Conservation (phyloP, 2,797 vertebrate genomes). For the Gadopsis marmoratus region DNA sequence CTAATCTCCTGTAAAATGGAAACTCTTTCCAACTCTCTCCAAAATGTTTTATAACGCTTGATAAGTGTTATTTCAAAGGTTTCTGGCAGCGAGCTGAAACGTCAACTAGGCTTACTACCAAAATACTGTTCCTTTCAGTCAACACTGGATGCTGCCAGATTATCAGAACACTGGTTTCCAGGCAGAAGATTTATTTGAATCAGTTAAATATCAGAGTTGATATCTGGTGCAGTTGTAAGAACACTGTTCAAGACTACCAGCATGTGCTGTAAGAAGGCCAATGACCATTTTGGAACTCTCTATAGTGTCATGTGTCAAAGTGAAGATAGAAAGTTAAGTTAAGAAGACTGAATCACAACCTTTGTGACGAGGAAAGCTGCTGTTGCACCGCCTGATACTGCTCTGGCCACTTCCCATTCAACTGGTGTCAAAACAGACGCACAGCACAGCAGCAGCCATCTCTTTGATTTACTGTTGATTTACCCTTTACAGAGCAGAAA, state of each 20-base stretch:
- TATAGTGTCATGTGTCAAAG: constrained; percentile 25
- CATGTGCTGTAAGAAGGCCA: neutral
- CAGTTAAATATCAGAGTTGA: constrained; percentile 61
- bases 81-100: constrained; percentile 44
- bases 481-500: neutral
- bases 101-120: constrained; percentile 48
- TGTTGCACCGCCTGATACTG: constrained; percentile 1
- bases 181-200: constrained; percentile 57
- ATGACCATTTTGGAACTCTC: neutral
- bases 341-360: constrained; percentile 23
- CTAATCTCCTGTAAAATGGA: constrained; percentile 23
- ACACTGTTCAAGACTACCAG: neutral
- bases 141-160: constrained; percentile 54
- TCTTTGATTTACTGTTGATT: constrained; percentile 6
- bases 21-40: neutral
- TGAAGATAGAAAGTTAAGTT: constrained; percentile 34
- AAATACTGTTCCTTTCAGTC: constrained; percentile 52
- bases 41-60: constrained; percentile 30
- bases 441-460: constrained; percentile 8
- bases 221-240: constrained; percentile 27
- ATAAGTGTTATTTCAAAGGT: constrained; percentile 18
- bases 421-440: constrained; percentile 27
- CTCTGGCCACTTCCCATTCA: constrained; percentile 19
- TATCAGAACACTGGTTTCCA: constrained; percentile 48
- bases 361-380: constrained; percentile 13